Base-by-base conservation (phyloP, 2,797 vertebrate species). In the Microhierax caerulescens region DNA sequence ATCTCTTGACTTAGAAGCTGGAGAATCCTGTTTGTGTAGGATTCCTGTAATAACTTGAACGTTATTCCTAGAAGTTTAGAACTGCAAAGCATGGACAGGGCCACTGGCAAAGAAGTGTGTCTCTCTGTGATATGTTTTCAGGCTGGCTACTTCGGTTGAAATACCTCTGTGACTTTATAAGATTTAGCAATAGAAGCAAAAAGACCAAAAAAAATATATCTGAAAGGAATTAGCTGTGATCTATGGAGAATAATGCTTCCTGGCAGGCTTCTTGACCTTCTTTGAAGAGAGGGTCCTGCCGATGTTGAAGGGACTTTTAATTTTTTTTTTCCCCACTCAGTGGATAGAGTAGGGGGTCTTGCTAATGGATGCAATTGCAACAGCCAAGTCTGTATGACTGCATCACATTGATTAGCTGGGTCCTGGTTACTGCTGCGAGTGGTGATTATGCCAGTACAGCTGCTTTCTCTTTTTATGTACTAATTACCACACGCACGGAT, bases 391-490 rank as follows among this genome's bases (percentile, higher is more conserved):
- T 90, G 53, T 94, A 57, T 77, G 93, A 96, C 90, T 97, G 79
- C 94, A 83, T 95, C 87, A 93, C 91, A 93, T 90, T 96, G 90
- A 96, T 97, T 95, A 96, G 95, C 86, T 81, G 91, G 63, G 88
- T 65, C 57, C 93, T 91, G 91, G 79, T 85, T 94, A 95, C 95
- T 96, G 95, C 95, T 97, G 95, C 1, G 88, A 88, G 85, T 92
- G 84, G 81, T 97, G 84, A 96, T 97, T 97, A 90, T 93, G 90
- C 79, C 88, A 90, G 84, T 91, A 88, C 95, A 95, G 92, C 93
- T 97, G 95, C 91, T 91, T 92, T 94, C 93, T 95, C 93, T 78
- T 95, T 95, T 95, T 95, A 68, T 96, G 87, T 93, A 76, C 95
- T 97, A 96, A 97, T 94, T 94, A 94, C 88, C 91, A 92, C 93